These are phyloP conservation scores for Polia nebulosa DNA, from an alignment of 2,888 invertebrate species.

Conservation along the genomic window DNA sequence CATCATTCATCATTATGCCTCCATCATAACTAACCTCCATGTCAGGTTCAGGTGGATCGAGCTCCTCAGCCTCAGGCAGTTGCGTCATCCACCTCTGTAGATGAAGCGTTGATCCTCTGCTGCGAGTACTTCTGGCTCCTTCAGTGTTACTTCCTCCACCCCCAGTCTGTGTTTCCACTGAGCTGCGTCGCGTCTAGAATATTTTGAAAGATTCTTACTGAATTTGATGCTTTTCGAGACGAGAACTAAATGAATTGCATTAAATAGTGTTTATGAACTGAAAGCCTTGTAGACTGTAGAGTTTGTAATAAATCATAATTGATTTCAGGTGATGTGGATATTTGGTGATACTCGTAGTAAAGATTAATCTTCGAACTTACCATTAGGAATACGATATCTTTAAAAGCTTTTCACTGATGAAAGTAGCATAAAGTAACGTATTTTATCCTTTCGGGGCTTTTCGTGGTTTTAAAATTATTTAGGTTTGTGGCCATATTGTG, in stretches of 20 bases:
- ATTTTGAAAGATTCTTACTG: background rate
- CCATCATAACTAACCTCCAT: conserved; percentile 84
- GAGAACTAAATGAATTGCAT: too few species aligned
- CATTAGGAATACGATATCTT: background rate
- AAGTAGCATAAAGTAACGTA: background rate
- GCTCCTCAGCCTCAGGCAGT: conserved; percentile 92
- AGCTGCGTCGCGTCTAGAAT: conserved; percentile 85
- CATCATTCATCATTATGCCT: too few species aligned
- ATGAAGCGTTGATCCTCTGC: conserved; percentile 94
- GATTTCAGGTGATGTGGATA: conserved; percentile 70
- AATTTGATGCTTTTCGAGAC: too few species aligned
- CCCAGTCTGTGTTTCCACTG: conserved; percentile 87
- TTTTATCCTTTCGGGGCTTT: background rate
- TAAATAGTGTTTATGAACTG: too few species aligned
- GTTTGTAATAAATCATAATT: background rate
- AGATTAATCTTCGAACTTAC: conserved; percentile 11
- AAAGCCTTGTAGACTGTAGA: too few species aligned
- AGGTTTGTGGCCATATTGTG: background rate
- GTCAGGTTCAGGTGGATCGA: conserved; percentile 89
- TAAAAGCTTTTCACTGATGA: background rate
- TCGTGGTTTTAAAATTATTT: background rate
- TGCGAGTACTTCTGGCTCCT: conserved; percentile 88
- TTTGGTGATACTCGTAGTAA: conserved; percentile 59
- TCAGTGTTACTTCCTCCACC: conserved; percentile 83
- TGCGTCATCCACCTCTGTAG: conserved; percentile 96